Base-by-base conservation (phyloP, 2,113 vertebrate genomes). In the Hippocampus abdominalis region DNA sequence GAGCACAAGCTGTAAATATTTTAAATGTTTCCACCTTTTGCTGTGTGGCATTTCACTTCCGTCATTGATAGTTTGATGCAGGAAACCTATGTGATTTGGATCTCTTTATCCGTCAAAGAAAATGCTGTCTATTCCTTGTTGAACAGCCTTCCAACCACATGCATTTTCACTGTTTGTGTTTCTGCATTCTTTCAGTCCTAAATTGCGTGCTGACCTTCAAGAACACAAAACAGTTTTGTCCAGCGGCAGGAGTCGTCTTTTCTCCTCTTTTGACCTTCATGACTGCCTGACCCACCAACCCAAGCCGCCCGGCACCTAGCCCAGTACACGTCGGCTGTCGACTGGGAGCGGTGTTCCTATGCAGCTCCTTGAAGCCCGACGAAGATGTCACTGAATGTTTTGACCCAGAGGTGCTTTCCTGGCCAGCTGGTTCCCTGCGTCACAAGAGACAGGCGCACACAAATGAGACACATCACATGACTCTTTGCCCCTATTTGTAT, bases 251-350 rank as follows among this genome's bases (percentile, higher is more conserved):
- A 70, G 59, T 76, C 81, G 68, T 69, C 93, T 93, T 89, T 91
- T 93, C 88, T 91, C 93, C 70, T 93, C 93, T 75, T 95, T 94
- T 85, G 92, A 93, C 87, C 95, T 94, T 77, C 91, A 94, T 89
- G 94, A 88, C 90, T 94, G 93, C 92, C 92, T 94, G 87, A 86
- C 92, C 86, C 93, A 92, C 76, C 91, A 90, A 65, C 87, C 91
- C 85, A 92, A 91, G 71, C 90, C 90, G 79, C 93, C 93, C 51
- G 84, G 89, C 73, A 91, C 92, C 81, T 94, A 93, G 88, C 79
- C 62, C 74, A 78, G 80, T 68, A 29, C 62, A 51, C 3, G 27
- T 57, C 48, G 66, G 59, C 67, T 42, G 20, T 82, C 8, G n/a
- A 44, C 20, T 62, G 81, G 68, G 60, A 81, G 71, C 64, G 76